Conservation (phyloP, 2,113 vertebrate genomes). For the Setophaga coronata region DNA sequence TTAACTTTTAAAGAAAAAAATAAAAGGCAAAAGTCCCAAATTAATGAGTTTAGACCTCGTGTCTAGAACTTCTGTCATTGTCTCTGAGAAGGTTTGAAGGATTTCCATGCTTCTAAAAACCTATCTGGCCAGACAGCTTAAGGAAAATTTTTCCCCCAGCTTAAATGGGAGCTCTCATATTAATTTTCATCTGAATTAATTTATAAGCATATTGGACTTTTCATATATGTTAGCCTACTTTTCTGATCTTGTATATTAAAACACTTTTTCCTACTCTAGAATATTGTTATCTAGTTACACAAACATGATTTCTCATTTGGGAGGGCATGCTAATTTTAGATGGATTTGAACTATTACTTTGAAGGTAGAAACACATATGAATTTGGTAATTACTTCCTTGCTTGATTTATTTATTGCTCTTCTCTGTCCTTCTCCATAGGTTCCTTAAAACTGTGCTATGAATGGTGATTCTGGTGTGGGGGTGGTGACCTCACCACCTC, state of each 20-base stretch:
- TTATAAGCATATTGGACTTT: background rate
- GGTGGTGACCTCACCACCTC: constrained; percentile 97
- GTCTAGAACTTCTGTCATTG: background rate
- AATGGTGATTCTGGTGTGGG: constrained; percentile 92
- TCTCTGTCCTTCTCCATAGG: constrained; percentile 20
- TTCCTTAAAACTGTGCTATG: constrained; percentile 79
- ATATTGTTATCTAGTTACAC: background rate
- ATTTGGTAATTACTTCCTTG: background rate
- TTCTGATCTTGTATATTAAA: background rate
- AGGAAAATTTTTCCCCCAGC: rapidly evolving
- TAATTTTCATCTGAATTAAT: background rate
- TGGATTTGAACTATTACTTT: background rate
- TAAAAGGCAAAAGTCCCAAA: background rate
- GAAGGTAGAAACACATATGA: rapidly evolving
- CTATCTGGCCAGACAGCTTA: background rate
- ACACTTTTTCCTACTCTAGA: background rate
- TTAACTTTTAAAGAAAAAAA: background rate
- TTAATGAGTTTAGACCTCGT: rapidly evolving
- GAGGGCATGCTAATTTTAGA: background rate
- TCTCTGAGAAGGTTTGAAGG: background rate
- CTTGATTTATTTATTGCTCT: background rate
- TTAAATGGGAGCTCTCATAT: background rate
- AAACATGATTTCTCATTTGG: background rate
- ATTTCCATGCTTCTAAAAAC: background rate
- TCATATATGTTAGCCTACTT: background rate